Conservation (phyloP, 2,113 vertebrate genomes). For the Bombycilla garrulus region DNA sequence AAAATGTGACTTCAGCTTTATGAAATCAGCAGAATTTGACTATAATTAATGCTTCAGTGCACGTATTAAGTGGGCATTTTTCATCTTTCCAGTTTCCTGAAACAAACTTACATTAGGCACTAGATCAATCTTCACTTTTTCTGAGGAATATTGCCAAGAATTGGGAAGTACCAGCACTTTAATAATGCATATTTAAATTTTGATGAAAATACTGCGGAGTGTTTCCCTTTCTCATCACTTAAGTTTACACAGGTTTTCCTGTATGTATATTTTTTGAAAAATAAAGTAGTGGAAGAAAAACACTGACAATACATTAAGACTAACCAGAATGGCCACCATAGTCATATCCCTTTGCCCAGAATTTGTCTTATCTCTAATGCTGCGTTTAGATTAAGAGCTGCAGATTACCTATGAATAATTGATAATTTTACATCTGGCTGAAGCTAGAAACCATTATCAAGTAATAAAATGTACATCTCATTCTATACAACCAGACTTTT, state of each 20-base stretch:
- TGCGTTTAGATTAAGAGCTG: not conserved
- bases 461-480: not conserved
- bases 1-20: not conserved
- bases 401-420: not conserved
- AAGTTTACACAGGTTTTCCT: not conserved
- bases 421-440: not conserved
- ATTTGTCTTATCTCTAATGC: not conserved
- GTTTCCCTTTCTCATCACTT: not conserved
- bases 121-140: not conserved
- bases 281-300: not conserved
- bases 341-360: not conserved
- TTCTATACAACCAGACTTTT: not conserved
- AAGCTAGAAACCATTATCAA: not conserved
- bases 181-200: not conserved
- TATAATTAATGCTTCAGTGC: not conserved
- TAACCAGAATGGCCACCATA: not conserved
- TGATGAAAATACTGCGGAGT: not conserved
- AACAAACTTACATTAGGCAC: not conserved
- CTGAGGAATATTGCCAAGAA: not conserved
- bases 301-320: not conserved
- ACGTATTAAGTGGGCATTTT: not conserved
- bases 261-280: not conserved
- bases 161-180: not conserved
- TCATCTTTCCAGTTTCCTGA: not conserved
- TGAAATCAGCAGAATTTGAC: not conserved